phyloP scores from a whole-genome alignment of 2,797 vertebrate species.

The Melanotaenia maccullochi region DNA sequence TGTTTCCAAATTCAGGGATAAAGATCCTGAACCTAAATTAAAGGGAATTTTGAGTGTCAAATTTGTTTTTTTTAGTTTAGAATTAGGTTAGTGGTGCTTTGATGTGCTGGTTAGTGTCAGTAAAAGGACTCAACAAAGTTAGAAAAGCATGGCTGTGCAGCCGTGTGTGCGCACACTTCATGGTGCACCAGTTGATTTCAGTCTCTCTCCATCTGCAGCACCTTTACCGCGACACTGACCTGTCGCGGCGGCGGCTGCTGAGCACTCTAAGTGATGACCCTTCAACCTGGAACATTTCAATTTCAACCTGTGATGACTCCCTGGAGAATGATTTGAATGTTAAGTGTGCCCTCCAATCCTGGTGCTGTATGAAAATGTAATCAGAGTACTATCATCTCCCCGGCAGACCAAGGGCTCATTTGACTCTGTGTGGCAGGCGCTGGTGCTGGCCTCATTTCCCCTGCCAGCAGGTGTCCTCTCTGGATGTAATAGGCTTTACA shows the following conservation, averaged over 20 bases:
- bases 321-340: constrained; percentile 86
- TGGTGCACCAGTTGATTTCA: constrained; percentile 31
- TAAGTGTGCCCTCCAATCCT: constrained; percentile 82
- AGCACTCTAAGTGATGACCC: constrained; percentile 68
- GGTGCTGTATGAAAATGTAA: constrained; percentile 80
- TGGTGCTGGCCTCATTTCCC: constrained; percentile 90
- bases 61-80: not conserved
- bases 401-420: constrained; percentile 71
- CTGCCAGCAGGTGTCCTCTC: constrained; percentile 94
- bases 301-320: constrained; percentile 80
- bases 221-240: constrained; percentile 43
- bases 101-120: not conserved
- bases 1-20: not conserved
- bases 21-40: too few relatives aligned
- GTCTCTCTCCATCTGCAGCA: constrained; percentile 34
- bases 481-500: constrained; percentile 92
- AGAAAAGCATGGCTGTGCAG: not conserved
- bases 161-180: constrained; percentile 7
- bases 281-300: constrained; percentile 80
- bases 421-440: constrained; percentile 82
- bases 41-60: too few relatives aligned
- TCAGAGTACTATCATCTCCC: constrained; percentile 87
- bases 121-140: not conserved
- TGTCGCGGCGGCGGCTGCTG: constrained; percentile 15
- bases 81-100: not conserved